Evolutionary conservation across 1,140 invertebrate species (phyloP), one percentile per base, ranked within the genome.

Genomic region (Oppia nitens): DNA sequence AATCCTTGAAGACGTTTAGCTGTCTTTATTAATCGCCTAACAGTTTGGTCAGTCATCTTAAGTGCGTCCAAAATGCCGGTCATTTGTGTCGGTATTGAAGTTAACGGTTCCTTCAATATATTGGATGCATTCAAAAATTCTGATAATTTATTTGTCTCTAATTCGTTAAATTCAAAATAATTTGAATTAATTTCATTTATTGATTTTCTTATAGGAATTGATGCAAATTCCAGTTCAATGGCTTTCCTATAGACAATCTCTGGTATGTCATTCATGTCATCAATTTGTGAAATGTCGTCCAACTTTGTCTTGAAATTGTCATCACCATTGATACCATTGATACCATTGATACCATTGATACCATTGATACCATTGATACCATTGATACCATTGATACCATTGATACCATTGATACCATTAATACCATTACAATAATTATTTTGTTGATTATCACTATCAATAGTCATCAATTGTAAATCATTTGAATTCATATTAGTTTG

Each of bases 11-110:
- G 86, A 69, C 85, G 85, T 66, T 92, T 92, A 0, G 86, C 83
- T 83, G 91, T 90, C 70, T 89, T 88, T 64, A 93, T 92, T 23
- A 94, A 73, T 40, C 89, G 75, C 57, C 88, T 73, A 62, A 94
- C 92, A 2, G 88, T 87, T 57, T 90, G 80, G 2, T 90, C 87
- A 0, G 88, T 92, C 66, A 94, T 75, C 73, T 91, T 90, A 52
- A 91, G 86, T 3, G 91, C 81, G 65, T 84, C 84, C 49, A 89
- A 72, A 1, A 91, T 70, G 32, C 79, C 55, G 25, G 60, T 50
- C 49, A 11, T 12, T 50, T 50, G 6, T 9, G 20, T 9, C n/a
- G 49, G 6, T 9, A 50, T 26, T 50, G 6, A 9, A 6, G 20
- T 12, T 20, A 21, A 20, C 49, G 49, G 20, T 9, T 50, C 49